Evolutionary conservation across 2,113 vertebrate genomes (phyloP).

Genomic region (Daboia siamensis): DNA sequence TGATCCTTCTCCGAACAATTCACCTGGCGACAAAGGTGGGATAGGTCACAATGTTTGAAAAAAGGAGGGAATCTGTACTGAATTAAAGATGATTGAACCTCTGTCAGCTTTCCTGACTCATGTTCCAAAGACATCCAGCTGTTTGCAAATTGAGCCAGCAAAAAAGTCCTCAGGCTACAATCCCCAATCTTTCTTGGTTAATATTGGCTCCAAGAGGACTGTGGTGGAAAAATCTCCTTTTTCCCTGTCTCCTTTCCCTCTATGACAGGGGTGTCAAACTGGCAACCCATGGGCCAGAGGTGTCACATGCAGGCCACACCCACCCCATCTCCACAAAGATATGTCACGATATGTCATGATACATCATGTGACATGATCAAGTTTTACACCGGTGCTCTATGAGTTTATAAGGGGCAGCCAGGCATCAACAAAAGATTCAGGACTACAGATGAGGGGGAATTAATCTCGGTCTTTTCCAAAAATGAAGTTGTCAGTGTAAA

Average conservation of each 20-base stretch:
- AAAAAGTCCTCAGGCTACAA: conserved; percentile 28
- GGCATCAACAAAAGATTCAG: neutral
- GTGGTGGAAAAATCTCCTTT: neutral
- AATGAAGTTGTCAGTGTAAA: conserved; percentile 17
- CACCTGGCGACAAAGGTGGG: too few species aligned
- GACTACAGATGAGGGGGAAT: neutral
- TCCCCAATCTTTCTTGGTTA: conserved; percentile 7
- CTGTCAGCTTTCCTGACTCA: neutral
- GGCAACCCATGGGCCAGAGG: too few species aligned
- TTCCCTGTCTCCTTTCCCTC: neutral
- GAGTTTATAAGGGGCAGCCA: conserved; percentile 11
- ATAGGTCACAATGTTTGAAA: too few species aligned
- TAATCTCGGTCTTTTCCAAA: neutral
- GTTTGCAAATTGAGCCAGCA: neutral
- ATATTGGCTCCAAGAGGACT: conserved; percentile 1
- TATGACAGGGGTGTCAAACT: too few species aligned
- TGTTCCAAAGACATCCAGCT: conserved; percentile 13
- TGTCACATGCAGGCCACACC: too few species aligned
- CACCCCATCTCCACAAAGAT: too few species aligned
- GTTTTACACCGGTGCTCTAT: neutral
- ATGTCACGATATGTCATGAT: too few species aligned
- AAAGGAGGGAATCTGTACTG: neutral
- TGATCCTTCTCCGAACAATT: too few species aligned
- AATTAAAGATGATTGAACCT: neutral
- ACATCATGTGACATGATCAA: too few species aligned